These are phyloP conservation scores for Nematostella vectensis DNA, from an alignment of 92 coral and sea anemone species.

Conservation along the genomic window DNA sequence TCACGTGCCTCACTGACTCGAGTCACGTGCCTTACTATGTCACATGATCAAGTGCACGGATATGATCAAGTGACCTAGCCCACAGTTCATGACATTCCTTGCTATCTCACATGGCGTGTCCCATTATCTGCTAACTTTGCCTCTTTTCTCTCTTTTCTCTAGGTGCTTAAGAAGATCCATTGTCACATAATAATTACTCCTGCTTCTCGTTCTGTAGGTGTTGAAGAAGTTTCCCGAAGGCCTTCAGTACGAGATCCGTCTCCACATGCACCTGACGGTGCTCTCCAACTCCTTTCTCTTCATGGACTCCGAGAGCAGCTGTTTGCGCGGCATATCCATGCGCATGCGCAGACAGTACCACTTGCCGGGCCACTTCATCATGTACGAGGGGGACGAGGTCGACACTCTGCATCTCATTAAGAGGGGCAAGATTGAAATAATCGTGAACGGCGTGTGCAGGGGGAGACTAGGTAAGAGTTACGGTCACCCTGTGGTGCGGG, in stretches of 20 bases:
- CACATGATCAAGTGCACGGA: no score
- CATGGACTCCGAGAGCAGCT: constrained; percentile 51
- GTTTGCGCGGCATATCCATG: constrained; percentile 70
- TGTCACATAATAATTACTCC: no score
- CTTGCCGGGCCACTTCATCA: constrained; percentile 76
- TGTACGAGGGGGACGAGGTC: constrained; percentile 79
- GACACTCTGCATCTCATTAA: constrained; percentile 74
- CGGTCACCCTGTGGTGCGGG: no score
- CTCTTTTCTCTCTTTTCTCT: no score
- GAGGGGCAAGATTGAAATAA: constrained; percentile 81
- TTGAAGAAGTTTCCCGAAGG: constrained; percentile 88
- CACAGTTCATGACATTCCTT: no score
- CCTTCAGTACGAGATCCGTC: constrained; percentile 91
- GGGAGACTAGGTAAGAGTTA: constrained; percentile 64
- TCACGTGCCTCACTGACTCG: no score
- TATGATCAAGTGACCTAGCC: no score
- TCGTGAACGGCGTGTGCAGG: constrained; percentile 39
- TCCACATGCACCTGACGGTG: constrained; percentile 88
- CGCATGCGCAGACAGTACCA: constrained; percentile 91
- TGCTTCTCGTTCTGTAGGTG: constrained; percentile 66
- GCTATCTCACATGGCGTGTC: no score
- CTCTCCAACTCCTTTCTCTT: constrained; percentile 80
- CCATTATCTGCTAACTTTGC: no score
- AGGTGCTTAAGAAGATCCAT: no score
- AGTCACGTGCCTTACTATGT: no score